Evolutionary conservation across 2,888 invertebrate genomes (phyloP), one percentile per base, ranked within the genome.

Genomic region (Hypomecis punctinalis): DNA sequence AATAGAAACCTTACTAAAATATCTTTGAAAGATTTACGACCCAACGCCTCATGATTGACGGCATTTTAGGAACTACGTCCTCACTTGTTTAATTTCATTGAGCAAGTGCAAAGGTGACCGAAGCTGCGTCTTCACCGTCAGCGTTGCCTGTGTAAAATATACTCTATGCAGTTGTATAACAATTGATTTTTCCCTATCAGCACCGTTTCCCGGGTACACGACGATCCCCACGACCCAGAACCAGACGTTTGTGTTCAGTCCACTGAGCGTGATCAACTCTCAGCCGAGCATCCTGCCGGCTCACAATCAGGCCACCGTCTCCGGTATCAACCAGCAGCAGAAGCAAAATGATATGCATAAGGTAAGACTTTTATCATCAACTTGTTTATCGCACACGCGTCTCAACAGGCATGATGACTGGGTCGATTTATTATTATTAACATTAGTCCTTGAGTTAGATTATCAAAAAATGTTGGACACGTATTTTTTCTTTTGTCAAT

Each of bases 221-320:
- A 96, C 96, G 13, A 96, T 96, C 73, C 94, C 96, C 55, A 96
- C 96, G 6, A 95, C 96, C 64, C 96, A 97, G 88, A 94, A 96
- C 74, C 97, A 97, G 81, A 97, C 97, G 6, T 92, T 97, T 75
- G 96, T 97, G 53, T 96, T 95, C 85, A 95, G 96, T 66, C 96
- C 95, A 66, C 87, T 96, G 60, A 95, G 95, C 4, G 96, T 96
- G 6, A 93, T 96, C 76, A 95, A 95, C 79, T 95, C 95, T 6
- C 96, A 95, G 83, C 94, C 95, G 4, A 95, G 94, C 79, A 94
- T 95, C 53, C 84, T 95, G 73, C 95, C 95, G 0, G 94, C 94
- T 13, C 95, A 95, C 80, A 94, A 94, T 0, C 93, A 93, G 74
- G 69, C 93, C 6, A 83, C 86, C 0, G 91, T 89, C 5, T 87